Base-by-base conservation (phyloP, 2,888 invertebrate genomes). In the Chymomyza caudatula region DNA sequence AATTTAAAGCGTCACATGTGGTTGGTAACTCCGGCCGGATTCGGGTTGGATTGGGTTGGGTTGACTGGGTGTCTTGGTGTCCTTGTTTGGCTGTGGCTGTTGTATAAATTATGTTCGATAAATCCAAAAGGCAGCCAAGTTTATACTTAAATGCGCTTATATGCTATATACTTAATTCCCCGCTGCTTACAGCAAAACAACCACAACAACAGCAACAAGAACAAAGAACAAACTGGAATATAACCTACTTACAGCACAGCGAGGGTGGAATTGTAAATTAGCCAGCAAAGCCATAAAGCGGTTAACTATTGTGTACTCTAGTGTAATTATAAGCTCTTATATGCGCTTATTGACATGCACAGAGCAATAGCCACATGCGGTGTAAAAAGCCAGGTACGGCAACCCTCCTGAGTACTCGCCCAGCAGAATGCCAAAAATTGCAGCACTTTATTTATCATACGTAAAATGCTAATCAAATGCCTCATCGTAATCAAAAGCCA, bases 1-100 rank as follows among this genome's bases (percentile, higher is more conserved):
- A 78, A 67, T 73, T 70, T 75, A 73, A 71, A 68, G 66, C 68
- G 25, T 69, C 67, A 59, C 76, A 76, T 77, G 66, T 66, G 69
- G 68, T 61, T 68, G 29, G 11, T 37, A 37, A 25, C 25, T 25
- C 25, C n/a, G n/a, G n/a, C n/a, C n/a, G n/a, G n/a, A n/a, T n/a
- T n/a, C n/a, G n/a, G n/a, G n/a, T n/a, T n/a, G n/a, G n/a, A n/a
- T n/a, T n/a, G n/a, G n/a, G 25, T 0, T 25, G 25, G n/a, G 25
- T 6, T 25, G 5, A 25, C 25, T 25, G 4, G 6, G 25, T n/a
- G 4, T 25, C 25, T 25, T 4, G 4, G 5, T 5, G 5, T 6
- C 25, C 6, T 25, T n/a, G 17, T 22, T 19, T 59, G 53, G 29
- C 42, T 54, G 47, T 58, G 64, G 4, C 15, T n/a, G 15, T 15